Conservation (phyloP, 2,888 invertebrate genomes). For the Eurytoma californica region DNA sequence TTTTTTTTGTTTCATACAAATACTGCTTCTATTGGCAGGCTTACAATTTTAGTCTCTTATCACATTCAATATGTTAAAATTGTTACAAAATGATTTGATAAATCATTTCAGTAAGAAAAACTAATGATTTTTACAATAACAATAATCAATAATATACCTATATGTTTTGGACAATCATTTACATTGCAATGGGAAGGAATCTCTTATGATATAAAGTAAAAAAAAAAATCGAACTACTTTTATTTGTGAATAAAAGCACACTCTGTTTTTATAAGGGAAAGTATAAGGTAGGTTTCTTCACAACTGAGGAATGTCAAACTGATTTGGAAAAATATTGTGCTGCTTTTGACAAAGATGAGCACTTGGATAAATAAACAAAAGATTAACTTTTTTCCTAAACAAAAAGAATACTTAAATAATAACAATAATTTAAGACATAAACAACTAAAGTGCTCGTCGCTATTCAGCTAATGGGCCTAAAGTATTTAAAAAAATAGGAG, state of each 20-base stretch:
- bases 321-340: conserved; percentile 39
- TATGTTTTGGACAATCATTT: not conserved
- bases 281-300: conserved; percentile 14
- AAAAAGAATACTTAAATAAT: conserved; percentile 29
- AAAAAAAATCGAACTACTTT: conserved; percentile 15
- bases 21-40: conserved; percentile 56
- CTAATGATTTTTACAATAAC: conserved; percentile 32
- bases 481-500: conserved; percentile 35
- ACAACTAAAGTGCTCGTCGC: conserved; percentile 39
- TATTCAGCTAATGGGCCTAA: conserved; percentile 25
- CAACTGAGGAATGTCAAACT: conserved; percentile 52
- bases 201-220: conserved; percentile 25
- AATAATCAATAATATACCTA: conserved; percentile 6
- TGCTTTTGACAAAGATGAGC: conserved; percentile 33
- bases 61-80: conserved; percentile 46
- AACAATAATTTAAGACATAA: conserved; percentile 48
- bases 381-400: conserved; percentile 5
- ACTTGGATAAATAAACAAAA: conserved; percentile 30
- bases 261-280: conserved; percentile 1
- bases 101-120: not conserved
- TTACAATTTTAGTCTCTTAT: conserved; percentile 50
- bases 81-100: conserved; percentile 31
- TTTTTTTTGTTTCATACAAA: conserved; percentile 52
- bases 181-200: not conserved
- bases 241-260: conserved; percentile 8